A percentile compares a stretch with the other conserved stretches of the same genome.
These are phyloP conservation scores for Drosophila ficusphila DNA, from an alignment of 1,140 invertebrate species.

Conservation along the genomic window DNA sequence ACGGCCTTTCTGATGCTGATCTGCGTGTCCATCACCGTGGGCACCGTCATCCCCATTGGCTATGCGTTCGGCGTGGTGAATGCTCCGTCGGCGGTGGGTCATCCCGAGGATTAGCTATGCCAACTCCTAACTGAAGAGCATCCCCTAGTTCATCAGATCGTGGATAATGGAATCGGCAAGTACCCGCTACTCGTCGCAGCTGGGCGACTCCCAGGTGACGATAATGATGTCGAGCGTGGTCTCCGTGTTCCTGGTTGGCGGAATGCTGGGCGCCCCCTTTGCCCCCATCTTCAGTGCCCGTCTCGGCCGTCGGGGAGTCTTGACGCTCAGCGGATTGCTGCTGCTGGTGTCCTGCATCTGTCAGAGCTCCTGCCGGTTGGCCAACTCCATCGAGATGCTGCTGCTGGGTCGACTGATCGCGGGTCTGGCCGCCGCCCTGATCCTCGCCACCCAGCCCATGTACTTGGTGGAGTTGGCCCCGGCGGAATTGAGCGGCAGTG, in stretches of 20 bases:
- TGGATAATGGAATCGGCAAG: conserved; percentile 89
- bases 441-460: conserved; percentile 91
- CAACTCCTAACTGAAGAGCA: neutral
- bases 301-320: conserved; percentile 86
- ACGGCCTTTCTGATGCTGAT: conserved; percentile 12
- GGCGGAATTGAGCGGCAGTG: conserved; percentile 89
- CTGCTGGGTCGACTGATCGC: conserved; percentile 89
- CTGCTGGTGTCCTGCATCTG: conserved; percentile 84
- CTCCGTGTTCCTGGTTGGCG: conserved; percentile 91
- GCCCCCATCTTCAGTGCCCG: conserved; percentile 88
- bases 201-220: conserved; percentile 85
- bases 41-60: conserved; percentile 92
- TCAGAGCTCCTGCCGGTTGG: conserved; percentile 86
- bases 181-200: conserved; percentile 85
- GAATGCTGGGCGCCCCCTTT: conserved; percentile 88
- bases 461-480: conserved; percentile 93
- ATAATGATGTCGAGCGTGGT: conserved; percentile 91
- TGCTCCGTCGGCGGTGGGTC: conserved; percentile 88
- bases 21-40: conserved; percentile 35
- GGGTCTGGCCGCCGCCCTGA: conserved; percentile 88
- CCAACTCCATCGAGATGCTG: conserved; percentile 89
- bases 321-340: conserved; percentile 25
- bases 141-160: conserved; percentile 87
- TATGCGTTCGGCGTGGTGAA: conserved; percentile 95
- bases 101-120: neutral